Evolutionary conservation across 2,888 invertebrate species (phyloP), one percentile per base, ranked within the genome.

Genomic region (Heliconius hortense): DNA sequence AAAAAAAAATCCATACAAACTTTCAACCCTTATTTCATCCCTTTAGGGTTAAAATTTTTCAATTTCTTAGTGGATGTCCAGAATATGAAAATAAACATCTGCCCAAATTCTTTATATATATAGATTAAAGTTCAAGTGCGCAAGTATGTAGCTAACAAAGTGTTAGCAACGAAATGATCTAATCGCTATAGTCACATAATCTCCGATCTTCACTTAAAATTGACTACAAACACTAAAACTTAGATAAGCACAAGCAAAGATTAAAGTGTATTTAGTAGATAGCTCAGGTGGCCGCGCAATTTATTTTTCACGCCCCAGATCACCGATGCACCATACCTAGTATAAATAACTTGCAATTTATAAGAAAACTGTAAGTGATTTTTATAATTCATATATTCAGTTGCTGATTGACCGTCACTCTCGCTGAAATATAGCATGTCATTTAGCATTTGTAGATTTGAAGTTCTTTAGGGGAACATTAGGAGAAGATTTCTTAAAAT

Each of bases 191-290:
- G 43, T 66, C 39, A 24, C 39, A 39, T 66, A 15, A 66, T 43
- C 66, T 24, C 15, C 39, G 7, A 11, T 24, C 39, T 39, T 66
- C n/a, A 66, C 66, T 43, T 39, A 39, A 66, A 66, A 66, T 66
- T 43, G 39, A 43, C 39, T 66, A n/a, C 11, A 56, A 56, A 11
- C 56, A 56, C 66, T 66, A 66, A 66, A 66, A 66, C 66, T 39
- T 43, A 66, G 39, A 24, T 15, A 18, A 66, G 66, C 66, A 43
- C 39, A 15, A 39, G 39, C 39, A 26, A 24, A 66, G 66, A 66
- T 66, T 66, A 66, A 66, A 66, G 24, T 66, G 24, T 66, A 66
- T 66, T 66, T 66, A 66, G 39, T 39, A 66, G 39, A 66, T 66
- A 64, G 64, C 39, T 39, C 11, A 66, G 39, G 39, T 66, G 39